Evolutionary conservation across 2,797 vertebrate species (phyloP).

Genomic region (Eulemur albifrons): DNA sequence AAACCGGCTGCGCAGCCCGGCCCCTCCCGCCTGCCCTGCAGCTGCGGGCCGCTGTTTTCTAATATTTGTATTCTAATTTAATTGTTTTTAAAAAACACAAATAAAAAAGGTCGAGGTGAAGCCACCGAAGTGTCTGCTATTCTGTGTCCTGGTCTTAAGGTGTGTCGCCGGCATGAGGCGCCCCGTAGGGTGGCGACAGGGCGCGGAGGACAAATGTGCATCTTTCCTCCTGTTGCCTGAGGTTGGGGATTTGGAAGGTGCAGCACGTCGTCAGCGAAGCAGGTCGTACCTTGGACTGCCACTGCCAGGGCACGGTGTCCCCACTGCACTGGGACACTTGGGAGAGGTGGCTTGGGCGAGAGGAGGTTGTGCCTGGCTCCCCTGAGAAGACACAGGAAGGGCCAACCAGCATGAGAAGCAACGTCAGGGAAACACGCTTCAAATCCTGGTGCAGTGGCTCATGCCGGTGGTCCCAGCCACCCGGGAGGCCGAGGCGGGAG

Average conservation of each 20-base stretch:
- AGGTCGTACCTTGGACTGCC: slow-evolving; percentile 66
- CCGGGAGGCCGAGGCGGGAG: not conserved
- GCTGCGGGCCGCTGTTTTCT: slow-evolving; percentile 79
- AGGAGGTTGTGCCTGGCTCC: too few relatives aligned
- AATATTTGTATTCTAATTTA: slow-evolving; percentile 87
- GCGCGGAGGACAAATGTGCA: slow-evolving; percentile 39
- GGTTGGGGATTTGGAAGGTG: slow-evolving; percentile 68
- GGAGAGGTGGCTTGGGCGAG: too few relatives aligned
- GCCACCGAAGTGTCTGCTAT: slow-evolving; percentile 65
- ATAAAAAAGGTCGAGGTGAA: slow-evolving; percentile 81
- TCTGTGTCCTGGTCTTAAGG: slow-evolving; percentile 72
- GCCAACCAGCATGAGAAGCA: not conserved
- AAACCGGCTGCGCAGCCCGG: slow-evolving; percentile 61
- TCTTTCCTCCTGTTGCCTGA: slow-evolving; percentile 71
- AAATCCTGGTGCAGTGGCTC: too few relatives aligned
- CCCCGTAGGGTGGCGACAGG: not conserved
- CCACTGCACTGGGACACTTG: not conserved
- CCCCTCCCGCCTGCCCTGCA: slow-evolving; percentile 63
- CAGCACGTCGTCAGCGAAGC: slow-evolving; percentile 77
- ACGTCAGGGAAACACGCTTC: not conserved
- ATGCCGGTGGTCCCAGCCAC: too few relatives aligned
- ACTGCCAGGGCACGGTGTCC: not conserved
- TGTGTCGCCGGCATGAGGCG: not conserved
- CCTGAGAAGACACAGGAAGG: not conserved
- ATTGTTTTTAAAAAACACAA: slow-evolving; percentile 84